These are phyloP conservation scores for Papilio polyxenes DNA, from an alignment of 1,140 invertebrate species.

Conservation along the genomic window DNA sequence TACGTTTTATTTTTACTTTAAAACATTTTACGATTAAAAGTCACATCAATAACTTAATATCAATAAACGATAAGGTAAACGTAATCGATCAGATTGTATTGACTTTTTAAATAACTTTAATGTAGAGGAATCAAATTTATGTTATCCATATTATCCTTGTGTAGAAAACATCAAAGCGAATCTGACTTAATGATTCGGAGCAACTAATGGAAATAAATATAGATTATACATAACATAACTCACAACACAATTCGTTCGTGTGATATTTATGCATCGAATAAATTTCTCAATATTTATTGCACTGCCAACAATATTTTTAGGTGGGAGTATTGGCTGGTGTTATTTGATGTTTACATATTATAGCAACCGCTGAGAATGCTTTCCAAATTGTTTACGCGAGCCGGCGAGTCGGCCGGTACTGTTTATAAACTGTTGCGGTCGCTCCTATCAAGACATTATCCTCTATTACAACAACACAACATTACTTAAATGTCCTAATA, in stretches of 20 bases:
- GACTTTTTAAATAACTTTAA: conserved; percentile 15
- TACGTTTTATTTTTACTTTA: conserved; percentile 8
- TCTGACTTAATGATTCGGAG: conserved; percentile 29
- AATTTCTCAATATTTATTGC: conserved; percentile 49
- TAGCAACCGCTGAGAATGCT: conserved; percentile 56
- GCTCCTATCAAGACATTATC: conserved; percentile 46
- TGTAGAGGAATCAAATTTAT: conserved; percentile 20
- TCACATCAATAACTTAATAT: conserved; percentile 24
- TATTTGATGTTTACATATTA: conserved; percentile 71
- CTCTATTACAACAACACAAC: conserved; percentile 40
- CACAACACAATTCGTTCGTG: conserved; percentile 30
- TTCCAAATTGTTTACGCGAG: conserved; percentile 67
- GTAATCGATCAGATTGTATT: conserved; percentile 14
- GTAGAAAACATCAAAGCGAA: conserved; percentile 36
- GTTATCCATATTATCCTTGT: conserved; percentile 20
- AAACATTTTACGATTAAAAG: conserved; percentile 9
- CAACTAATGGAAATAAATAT: conserved; percentile 38
- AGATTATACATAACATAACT: conserved; percentile 28
- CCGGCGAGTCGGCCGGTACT: conserved; percentile 45
- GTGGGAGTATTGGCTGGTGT: conserved; percentile 43
- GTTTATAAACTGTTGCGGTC: conserved; percentile 65
- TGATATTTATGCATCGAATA: conserved; percentile 35
- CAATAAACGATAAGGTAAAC: conserved; percentile 15
- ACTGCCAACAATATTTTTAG: conserved; percentile 63
- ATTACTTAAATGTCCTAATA: conserved; percentile 41